A percentile compares a stretch with the other conserved stretches of the same genome.
Conservation (phyloP, 2,113 vertebrate genomes). For the Hemiprocne comata region DNA sequence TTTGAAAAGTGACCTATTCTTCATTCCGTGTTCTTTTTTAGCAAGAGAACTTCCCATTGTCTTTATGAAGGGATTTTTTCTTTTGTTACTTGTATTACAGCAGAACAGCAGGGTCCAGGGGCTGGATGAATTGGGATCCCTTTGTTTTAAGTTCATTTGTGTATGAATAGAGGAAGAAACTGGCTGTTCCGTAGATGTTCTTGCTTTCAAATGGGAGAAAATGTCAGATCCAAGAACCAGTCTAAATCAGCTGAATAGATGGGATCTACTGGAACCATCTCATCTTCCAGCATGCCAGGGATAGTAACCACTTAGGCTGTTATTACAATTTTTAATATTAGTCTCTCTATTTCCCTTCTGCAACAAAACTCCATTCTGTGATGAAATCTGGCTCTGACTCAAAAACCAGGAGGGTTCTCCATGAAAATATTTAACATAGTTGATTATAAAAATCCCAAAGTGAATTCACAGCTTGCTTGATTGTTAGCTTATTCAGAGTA, state of each 20-base stretch:
- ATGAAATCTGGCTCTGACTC: neutral
- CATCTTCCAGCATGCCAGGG: neutral
- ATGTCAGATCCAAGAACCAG: neutral
- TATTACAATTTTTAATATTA: neutral
- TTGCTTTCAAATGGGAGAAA: neutral
- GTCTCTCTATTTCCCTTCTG: neutral
- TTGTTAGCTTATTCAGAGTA: neutral
- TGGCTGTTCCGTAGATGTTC: neutral
- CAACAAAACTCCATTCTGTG: neutral
- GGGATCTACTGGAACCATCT: neutral
- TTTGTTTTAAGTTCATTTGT: slow-evolving; percentile 29
- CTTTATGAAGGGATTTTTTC: neutral
- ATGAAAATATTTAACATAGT: neutral
- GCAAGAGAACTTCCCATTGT: neutral
- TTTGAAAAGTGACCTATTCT: neutral
- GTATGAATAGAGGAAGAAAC: neutral
- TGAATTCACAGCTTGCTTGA: neutral
- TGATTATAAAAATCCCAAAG: neutral
- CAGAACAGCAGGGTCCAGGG: neutral
- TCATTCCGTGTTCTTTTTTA: neutral
- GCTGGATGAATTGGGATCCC: neutral
- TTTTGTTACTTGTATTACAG: neutral
- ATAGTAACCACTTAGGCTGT: neutral
- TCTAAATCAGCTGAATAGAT: neutral
- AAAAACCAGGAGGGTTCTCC: neutral